Conservation (phyloP, 2,797 vertebrate genomes). For the Rhinophrynus dorsalis region DNA sequence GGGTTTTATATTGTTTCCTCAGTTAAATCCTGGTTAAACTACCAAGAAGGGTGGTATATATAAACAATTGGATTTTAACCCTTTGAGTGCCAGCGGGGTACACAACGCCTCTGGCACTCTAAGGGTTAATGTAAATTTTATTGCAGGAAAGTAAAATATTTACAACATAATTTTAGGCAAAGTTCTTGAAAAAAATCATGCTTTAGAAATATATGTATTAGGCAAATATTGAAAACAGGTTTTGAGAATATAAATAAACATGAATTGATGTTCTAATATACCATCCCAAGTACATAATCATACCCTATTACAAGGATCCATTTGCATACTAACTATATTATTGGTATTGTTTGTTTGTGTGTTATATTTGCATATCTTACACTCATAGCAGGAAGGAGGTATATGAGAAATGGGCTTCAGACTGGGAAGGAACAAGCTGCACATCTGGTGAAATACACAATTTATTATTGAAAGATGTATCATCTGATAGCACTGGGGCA, state of each 20-base stretch:
- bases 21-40: too few species aligned
- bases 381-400: background rate
- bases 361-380: background rate
- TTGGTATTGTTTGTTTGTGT: background rate
- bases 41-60: too few species aligned
- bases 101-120: too few species aligned
- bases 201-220: too few species aligned
- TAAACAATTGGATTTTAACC: too few species aligned
- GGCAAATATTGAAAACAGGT: too few species aligned
- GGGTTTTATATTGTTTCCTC: too few species aligned
- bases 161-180: too few species aligned
- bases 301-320: background rate
- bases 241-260: background rate
- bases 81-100: too few species aligned
- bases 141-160: too few species aligned
- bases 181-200: too few species aligned
- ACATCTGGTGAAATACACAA: background rate
- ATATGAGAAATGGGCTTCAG: background rate
- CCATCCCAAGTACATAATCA: background rate
- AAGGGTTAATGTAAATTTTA: too few species aligned
- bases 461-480: constrained; percentile 13
- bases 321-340: background rate
- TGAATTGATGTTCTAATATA: background rate
- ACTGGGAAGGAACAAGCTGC: background rate
- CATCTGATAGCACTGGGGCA: constrained; percentile 6